Evolutionary conservation across 1,140 invertebrate species (phyloP).

Genomic region (Steinernema khuongi): DNA sequence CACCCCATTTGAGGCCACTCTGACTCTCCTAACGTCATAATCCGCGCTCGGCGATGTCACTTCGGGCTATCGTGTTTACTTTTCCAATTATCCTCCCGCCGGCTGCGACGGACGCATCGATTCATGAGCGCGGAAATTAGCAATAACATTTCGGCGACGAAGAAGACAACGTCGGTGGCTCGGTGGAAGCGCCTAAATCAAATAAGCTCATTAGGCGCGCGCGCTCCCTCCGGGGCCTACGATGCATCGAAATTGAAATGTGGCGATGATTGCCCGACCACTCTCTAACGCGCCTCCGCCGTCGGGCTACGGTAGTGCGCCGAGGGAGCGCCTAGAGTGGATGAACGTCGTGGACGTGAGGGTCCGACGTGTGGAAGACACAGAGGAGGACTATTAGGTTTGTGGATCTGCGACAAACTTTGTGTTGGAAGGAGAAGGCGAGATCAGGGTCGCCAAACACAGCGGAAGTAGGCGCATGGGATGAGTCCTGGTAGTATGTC

Average conservation of each 20-base stretch:
- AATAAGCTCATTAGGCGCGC: neutral
- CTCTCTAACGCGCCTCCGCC: neutral
- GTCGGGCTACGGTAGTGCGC: neutral
- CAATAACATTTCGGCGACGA: neutral
- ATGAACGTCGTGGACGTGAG: too few relatives aligned
- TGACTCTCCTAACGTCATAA: too few relatives aligned
- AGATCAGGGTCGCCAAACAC: too few relatives aligned
- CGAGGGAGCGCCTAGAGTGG: too few relatives aligned
- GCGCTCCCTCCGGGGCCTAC: neutral
- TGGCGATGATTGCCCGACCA: constrained; percentile 9
- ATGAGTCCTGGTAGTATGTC: too few relatives aligned
- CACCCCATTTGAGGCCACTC: neutral
- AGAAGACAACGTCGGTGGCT: constrained; percentile 6
- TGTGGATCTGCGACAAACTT: too few relatives aligned
- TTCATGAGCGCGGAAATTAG: constrained; percentile 2
- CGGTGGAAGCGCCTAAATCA: constrained; percentile 11
- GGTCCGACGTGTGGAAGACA: too few relatives aligned
- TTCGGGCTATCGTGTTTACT: neutral
- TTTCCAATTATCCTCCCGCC: neutral
- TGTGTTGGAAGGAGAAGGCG: too few relatives aligned
- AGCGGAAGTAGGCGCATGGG: too few relatives aligned
- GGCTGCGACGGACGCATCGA: neutral
- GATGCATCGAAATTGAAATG: constrained; percentile 17
- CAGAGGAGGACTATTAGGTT: too few relatives aligned
- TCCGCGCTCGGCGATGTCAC: neutral